Percentiles rank a stretch among this genome's conserved stretches.
These are phyloP conservation scores for Danaus plexippus DNA, from an alignment of 1,140 invertebrate species.

Conservation along the genomic window DNA sequence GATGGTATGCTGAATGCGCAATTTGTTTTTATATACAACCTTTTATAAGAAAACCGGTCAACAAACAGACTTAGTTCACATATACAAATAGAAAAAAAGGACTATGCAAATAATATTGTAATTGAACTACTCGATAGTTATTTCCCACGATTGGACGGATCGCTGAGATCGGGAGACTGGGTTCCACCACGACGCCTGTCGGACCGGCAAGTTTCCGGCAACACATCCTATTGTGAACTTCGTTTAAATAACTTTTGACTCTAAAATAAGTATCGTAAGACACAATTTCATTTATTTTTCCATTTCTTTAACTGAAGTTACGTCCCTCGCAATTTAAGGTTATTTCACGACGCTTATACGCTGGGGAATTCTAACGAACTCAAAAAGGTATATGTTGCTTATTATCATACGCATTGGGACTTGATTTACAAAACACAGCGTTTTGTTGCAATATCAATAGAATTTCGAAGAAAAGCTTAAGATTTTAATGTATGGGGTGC, in stretches of 20 bases:
- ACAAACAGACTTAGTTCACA: conserved; percentile 6
- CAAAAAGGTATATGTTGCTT: conserved; percentile 26
- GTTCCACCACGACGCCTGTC: conserved; percentile 28
- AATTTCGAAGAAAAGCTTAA: too few relatives aligned
- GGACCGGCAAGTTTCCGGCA: conserved; percentile 29
- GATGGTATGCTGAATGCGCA: too few relatives aligned
- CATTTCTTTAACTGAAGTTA: conserved; percentile 14
- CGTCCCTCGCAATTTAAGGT: conserved; percentile 24
- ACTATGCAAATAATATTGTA: conserved; percentile 3
- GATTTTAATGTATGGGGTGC: too few relatives aligned
- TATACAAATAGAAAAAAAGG: conserved; percentile 7
- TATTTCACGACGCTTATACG: conserved; percentile 28
- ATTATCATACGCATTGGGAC: conserved; percentile 39
- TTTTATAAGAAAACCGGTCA: not conserved
- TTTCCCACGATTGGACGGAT: conserved; percentile 23
- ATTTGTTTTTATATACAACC: too few relatives aligned
- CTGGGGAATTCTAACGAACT: conserved; percentile 18
- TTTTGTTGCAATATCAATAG: too few relatives aligned
- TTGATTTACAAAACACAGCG: conserved; percentile 18
- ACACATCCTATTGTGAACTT: conserved; percentile 25
- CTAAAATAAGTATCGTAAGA: conserved; percentile 9
- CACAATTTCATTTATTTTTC: conserved; percentile 8
- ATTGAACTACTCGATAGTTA: conserved; percentile 12
- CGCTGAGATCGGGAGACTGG: conserved; percentile 23
- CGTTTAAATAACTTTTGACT: conserved; percentile 14